A percentile compares a stretch with the other conserved stretches of the same genome.
phyloP scores from a whole-genome alignment of 2,888 invertebrate genomes.

The Isoperla grammatica region DNA sequence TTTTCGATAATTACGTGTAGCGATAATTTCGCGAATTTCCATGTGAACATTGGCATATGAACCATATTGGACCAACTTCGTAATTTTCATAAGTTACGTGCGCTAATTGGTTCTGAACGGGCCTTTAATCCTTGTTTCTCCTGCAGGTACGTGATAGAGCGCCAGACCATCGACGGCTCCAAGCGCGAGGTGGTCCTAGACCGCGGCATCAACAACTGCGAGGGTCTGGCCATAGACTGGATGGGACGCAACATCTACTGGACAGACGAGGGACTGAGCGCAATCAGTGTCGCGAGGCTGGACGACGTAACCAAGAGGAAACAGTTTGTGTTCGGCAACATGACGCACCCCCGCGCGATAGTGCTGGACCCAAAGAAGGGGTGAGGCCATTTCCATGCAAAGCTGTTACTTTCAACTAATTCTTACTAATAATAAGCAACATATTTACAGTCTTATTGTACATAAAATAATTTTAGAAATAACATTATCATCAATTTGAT shows the following conservation, averaged over 20 bases:
- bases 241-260: conserved; percentile 76
- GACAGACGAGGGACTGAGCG: conserved; percentile 67
- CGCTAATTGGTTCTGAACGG: too few species aligned
- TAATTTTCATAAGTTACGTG: too few species aligned
- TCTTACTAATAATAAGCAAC: neutral
- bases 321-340: conserved; percentile 52
- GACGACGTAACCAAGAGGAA: conserved; percentile 51
- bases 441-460: neutral
- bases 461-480: neutral
- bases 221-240: conserved; percentile 81
- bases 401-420: neutral
- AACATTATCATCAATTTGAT: too few species aligned
- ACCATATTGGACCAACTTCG: too few species aligned
- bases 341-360: conserved; percentile 59
- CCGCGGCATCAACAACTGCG: conserved; percentile 57
- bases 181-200: conserved; percentile 53
- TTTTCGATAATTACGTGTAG: too few species aligned
- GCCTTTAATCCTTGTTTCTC: too few species aligned
- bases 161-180: conserved; percentile 58
- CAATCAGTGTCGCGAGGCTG: conserved; percentile 62
- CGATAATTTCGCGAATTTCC: too few species aligned
- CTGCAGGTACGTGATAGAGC: conserved; percentile 54
- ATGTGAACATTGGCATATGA: too few species aligned
- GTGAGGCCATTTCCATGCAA: conserved; percentile 13
- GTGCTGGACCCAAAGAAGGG: conserved; percentile 63